phyloP scores from a whole-genome alignment of 2,113 vertebrate species.

The Bubo scandiacus region DNA sequence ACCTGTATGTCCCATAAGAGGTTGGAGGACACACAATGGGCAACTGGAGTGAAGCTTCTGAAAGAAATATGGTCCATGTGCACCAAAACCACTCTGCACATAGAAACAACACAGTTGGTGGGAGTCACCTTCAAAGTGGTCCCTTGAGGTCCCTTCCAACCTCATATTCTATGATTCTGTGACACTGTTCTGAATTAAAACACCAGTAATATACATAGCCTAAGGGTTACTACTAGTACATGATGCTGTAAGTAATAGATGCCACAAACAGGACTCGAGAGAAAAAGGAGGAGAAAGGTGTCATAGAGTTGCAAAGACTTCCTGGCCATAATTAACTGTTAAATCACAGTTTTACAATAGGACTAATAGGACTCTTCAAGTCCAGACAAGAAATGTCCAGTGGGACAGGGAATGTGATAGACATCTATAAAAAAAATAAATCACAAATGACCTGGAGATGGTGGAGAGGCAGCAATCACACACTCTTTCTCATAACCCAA shows the following conservation, averaged over 20 bases:
- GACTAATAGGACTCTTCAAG: background rate
- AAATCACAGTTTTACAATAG: background rate
- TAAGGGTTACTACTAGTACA: background rate
- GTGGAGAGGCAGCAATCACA: background rate
- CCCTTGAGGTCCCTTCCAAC: background rate
- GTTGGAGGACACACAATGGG: background rate
- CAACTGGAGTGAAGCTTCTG: background rate
- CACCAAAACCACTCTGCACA: background rate
- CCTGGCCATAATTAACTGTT: background rate
- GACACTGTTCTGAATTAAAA: background rate
- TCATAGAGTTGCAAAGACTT: background rate
- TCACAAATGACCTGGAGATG: background rate
- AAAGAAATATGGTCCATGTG: background rate
- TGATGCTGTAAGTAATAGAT: background rate
- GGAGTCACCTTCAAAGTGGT: background rate
- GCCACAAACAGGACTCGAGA: background rate
- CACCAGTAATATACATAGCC: background rate
- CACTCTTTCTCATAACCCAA: background rate
- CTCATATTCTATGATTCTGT: no score
- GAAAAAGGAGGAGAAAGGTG: background rate
- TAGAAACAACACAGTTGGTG: fast-evolving
- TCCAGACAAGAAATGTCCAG: background rate
- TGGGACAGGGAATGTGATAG: background rate
- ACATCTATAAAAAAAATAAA: background rate
- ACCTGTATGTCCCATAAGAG: background rate